Percentiles rank a stretch among this genome's conserved stretches.
Conservation (phyloP, 2,113 vertebrate genomes). For the Eclectus roratus region DNA sequence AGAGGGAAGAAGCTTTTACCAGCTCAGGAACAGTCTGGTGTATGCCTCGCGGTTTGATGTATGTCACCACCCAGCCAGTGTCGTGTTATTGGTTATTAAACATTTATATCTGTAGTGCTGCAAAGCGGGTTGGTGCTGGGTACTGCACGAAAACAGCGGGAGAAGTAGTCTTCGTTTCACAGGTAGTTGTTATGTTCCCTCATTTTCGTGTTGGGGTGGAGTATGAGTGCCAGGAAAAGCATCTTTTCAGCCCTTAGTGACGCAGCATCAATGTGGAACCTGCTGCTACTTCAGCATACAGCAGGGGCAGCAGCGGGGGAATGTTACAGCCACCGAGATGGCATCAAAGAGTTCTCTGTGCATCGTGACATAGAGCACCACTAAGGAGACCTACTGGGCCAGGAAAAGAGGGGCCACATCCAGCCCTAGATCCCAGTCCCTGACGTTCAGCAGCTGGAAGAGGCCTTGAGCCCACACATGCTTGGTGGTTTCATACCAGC, state of each 20-base stretch:
- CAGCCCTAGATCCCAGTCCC: no score
- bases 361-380: fast-evolving
- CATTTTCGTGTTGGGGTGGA: fast-evolving
- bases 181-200: background rate
- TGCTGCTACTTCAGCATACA: fast-evolving
- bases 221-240: background rate
- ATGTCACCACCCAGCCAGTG: background rate
- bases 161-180: background rate
- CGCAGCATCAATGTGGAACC: background rate
- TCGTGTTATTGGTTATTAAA: background rate
- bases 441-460: fast-evolving
- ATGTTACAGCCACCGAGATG: fast-evolving
- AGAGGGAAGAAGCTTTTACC: background rate
- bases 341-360: background rate
- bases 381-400: fast-evolving
- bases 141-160: fast-evolving
- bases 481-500: background rate
- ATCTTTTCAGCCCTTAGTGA: background rate
- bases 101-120: background rate
- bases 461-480: background rate
- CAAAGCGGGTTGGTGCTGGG: background rate
- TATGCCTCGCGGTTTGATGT: background rate
- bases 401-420: fast-evolving
- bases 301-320: background rate
- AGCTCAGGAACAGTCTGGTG: background rate